A percentile compares a stretch with the other conserved stretches of the same genome.
phyloP scores from a whole-genome alignment of 1,140 invertebrate species.

The Doryteuthis pealeii region DNA sequence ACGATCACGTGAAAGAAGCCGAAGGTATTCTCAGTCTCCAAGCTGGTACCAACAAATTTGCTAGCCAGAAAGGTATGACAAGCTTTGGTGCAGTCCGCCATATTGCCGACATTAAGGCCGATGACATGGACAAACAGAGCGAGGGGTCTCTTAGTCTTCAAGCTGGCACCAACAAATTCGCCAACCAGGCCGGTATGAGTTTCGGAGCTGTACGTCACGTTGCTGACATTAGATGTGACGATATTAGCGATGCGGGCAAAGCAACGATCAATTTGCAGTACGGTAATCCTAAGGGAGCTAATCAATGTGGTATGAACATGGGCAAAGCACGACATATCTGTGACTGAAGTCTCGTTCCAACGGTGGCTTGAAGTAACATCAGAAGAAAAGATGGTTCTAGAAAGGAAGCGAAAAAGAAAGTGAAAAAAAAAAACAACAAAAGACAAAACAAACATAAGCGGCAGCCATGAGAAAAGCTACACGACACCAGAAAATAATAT shows the following conservation, averaged over 20 bases:
- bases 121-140: constrained; percentile 59
- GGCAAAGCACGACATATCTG: constrained; percentile 87
- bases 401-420: no score
- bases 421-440: no score
- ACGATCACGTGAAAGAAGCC: constrained; percentile 60
- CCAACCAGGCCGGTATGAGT: constrained; percentile 70
- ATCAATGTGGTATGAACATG: constrained; percentile 30
- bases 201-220: constrained; percentile 71
- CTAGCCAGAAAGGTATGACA: constrained; percentile 44
- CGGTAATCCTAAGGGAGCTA: constrained; percentile 77
- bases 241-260: constrained; percentile 14
- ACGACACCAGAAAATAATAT: no score
- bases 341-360: constrained; percentile 16
- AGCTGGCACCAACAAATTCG: constrained; percentile 84
- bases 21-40: constrained; percentile 85
- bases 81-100: constrained; percentile 43
- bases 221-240: constrained; percentile 22
- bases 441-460: no score
- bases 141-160: constrained; percentile 85
- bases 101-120: constrained; percentile 47
- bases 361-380: no score
- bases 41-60: constrained; percentile 84
- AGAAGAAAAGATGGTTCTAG: no score
- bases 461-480: no score
- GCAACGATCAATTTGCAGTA: constrained; percentile 85